phyloP scores from a whole-genome alignment of 2,113 vertebrate species.

The Mastomys coucha region DNA sequence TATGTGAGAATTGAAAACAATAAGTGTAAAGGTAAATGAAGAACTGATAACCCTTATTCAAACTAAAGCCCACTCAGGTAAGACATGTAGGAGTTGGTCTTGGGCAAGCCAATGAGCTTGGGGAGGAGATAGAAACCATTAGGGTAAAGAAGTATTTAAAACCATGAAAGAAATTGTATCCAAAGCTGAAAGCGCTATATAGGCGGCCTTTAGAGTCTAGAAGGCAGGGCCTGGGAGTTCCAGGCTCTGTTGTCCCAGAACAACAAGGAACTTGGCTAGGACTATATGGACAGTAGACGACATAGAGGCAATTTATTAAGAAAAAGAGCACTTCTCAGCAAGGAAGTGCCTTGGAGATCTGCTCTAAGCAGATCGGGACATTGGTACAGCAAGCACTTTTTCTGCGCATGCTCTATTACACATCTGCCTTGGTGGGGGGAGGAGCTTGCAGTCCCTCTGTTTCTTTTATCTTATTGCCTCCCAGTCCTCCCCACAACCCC shows the following conservation, averaged over 20 bases:
- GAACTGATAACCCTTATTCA: background rate
- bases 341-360: background rate
- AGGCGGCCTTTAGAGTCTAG: background rate
- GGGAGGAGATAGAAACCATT: background rate
- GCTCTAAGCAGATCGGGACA: no score
- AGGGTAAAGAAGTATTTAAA: background rate
- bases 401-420: background rate
- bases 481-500: rapidly evolving
- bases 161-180: background rate
- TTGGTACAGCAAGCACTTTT: background rate
- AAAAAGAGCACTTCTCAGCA: background rate
- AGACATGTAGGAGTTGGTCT: background rate
- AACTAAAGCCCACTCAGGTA: background rate
- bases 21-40: conserved; percentile 23
- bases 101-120: background rate
- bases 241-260: background rate
- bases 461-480: background rate
- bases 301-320: background rate
- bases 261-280: background rate
- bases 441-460: background rate
- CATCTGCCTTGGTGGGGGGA: background rate
- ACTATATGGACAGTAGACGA: background rate
- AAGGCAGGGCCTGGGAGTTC: background rate
- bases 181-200: background rate
- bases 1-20: background rate